phyloP scores from a whole-genome alignment of 2,797 vertebrate species.

The Kryptolebias ocellatus region DNA sequence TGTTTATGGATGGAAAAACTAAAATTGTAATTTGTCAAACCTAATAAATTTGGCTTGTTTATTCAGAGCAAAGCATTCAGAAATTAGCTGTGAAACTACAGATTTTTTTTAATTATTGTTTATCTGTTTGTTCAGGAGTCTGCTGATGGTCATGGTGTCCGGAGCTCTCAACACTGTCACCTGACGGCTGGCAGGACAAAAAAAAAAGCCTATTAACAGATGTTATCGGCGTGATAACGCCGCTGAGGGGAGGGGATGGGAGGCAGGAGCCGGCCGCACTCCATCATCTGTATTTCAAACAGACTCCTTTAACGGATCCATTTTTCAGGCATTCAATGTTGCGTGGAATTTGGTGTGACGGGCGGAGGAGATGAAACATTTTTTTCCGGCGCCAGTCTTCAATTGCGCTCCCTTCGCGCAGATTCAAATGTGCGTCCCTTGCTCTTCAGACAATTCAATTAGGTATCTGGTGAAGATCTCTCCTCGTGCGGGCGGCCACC shows the following conservation, averaged over 20 bases:
- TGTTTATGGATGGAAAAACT: conserved; percentile 33
- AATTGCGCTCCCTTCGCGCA: not conserved
- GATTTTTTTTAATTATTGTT: conserved; percentile 22
- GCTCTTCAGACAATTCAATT: conserved; percentile 72
- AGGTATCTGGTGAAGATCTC: conserved; percentile 60
- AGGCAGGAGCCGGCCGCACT: conserved; percentile 20
- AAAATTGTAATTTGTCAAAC: conserved; percentile 37
- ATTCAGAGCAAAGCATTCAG: conserved; percentile 6
- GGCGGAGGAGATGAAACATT: conserved; percentile 44
- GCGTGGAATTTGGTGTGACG: conserved; percentile 50
- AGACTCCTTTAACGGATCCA: conserved; percentile 57
- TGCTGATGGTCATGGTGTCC: conserved; percentile 28
- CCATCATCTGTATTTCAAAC: conserved; percentile 59
- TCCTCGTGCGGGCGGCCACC: conserved; percentile 51
- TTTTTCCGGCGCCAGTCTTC: conserved; percentile 36
- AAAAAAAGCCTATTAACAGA: conserved; percentile 53
- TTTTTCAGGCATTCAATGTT: conserved; percentile 67
- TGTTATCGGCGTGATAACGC: conserved; percentile 52
- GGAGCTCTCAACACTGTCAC: conserved; percentile 39
- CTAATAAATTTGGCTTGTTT: conserved; percentile 44
- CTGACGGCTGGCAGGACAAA: conserved; percentile 39
- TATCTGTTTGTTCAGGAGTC: conserved; percentile 26
- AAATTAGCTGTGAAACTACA: conserved; percentile 3
- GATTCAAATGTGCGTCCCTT: conserved; percentile 48
- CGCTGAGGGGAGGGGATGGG: conserved; percentile 41